These are phyloP conservation scores for Scolopax bukidnonensis DNA, from an alignment of 2,797 vertebrate genomes.

Conservation along the genomic window DNA sequence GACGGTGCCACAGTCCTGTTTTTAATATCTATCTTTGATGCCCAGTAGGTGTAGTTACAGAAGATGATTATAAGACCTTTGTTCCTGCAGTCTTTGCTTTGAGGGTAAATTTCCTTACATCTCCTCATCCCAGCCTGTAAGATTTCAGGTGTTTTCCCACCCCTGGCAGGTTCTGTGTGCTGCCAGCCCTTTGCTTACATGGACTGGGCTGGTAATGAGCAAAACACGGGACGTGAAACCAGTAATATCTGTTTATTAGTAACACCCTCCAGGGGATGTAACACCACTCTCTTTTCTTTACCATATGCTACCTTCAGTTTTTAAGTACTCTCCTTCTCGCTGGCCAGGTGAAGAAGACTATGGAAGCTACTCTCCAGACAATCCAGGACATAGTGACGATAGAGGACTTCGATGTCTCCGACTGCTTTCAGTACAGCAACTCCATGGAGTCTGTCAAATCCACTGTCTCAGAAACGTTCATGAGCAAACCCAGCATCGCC, in stretches of 20 bases:
- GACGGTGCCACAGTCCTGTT: background rate
- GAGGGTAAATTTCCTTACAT: background rate
- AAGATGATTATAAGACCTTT: background rate
- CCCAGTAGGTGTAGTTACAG: background rate
- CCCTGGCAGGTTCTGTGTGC: background rate
- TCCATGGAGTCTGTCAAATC: conserved; percentile 99
- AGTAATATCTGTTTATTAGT: background rate
- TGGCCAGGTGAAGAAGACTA: conserved; percentile 95
- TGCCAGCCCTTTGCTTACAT: background rate
- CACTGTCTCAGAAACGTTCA: conserved; percentile 94
- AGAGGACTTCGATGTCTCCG: conserved; percentile 95
- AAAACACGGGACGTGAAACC: background rate
- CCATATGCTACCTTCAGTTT: background rate
- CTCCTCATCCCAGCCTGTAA: background rate
- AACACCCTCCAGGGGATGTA: background rate
- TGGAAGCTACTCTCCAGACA: conserved; percentile 97
- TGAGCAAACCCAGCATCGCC: conserved; percentile 98
- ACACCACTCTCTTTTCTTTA: background rate
- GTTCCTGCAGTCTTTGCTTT: background rate
- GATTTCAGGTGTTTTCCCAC: background rate
- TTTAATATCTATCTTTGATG: background rate
- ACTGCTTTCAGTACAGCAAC: conserved; percentile 98
- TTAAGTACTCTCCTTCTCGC: background rate
- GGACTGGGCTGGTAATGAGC: background rate
- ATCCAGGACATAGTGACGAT: conserved; percentile 98